Conservation (phyloP, 2,797 vertebrate genomes). For the Rhinophrynus dorsalis region DNA sequence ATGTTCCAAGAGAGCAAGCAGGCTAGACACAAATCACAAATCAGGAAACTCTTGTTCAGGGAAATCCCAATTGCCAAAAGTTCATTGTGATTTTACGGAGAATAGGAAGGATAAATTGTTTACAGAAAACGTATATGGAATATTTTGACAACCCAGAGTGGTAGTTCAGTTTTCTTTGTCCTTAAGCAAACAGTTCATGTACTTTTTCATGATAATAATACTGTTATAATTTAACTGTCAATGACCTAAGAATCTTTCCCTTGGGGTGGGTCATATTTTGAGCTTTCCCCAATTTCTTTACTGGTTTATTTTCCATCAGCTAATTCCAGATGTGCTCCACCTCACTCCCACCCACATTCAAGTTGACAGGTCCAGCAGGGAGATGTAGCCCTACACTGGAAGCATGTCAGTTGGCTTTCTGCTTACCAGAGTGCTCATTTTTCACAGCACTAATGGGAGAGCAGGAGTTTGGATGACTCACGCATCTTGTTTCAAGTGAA, state of each 20-base stretch:
- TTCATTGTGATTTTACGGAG: conserved; percentile 72
- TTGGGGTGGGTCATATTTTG: conserved; percentile 55
- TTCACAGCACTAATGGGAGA: conserved; percentile 67
- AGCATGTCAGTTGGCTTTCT: conserved; percentile 59
- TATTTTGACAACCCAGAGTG: conserved; percentile 68
- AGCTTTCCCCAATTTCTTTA: conserved; percentile 58
- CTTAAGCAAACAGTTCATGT: conserved; percentile 74
- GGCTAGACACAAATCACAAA: conserved; percentile 77
- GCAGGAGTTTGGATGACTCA: conserved; percentile 51
- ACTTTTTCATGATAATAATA: conserved; percentile 65
- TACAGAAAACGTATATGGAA: conserved; percentile 68
- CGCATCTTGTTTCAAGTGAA: conserved; percentile 31
- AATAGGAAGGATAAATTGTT: conserved; percentile 69
- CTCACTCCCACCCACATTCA: conserved; percentile 59
- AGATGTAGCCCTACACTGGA: conserved; percentile 65
- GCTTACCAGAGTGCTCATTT: conserved; percentile 61
- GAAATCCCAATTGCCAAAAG: conserved; percentile 67
- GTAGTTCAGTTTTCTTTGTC: conserved; percentile 65
- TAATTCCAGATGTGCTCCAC: conserved; percentile 60
- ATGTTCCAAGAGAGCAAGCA: conserved; percentile 63
- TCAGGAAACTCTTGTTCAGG: conserved; percentile 73
- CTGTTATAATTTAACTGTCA: conserved; percentile 65
- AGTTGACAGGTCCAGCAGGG: conserved; percentile 59
- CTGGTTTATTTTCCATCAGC: conserved; percentile 57
- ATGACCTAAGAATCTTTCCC: conserved; percentile 63